Evolutionary conservation across 1,140 invertebrate genomes (phyloP), one percentile per base, ranked within the genome.

Genomic region (Meloidogyne exigua): DNA sequence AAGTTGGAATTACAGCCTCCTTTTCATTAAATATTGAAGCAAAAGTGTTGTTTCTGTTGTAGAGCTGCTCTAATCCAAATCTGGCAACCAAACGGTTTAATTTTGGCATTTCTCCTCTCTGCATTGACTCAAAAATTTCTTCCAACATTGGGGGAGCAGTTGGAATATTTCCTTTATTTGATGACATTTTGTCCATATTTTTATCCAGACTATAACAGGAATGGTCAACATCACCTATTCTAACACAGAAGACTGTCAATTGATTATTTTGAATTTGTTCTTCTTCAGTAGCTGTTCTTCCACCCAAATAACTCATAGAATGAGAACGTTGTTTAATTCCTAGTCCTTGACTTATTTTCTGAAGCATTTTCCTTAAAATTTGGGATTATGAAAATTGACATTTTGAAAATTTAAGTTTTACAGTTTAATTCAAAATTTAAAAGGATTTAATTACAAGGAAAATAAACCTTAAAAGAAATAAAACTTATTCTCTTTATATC

Each of bases 1-100:
- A 66, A 12, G 84, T 84, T 15, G 84, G 80, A 21, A 85, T 73
- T 39, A 67, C 71, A 64, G 76, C 69, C 62, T 68, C 64, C 25
- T 62, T 73, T 62, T 85, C 84, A 78, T 83, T 74, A 68, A 81
- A 28, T 44, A 78, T 78, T 28, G 74, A 42, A 25, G 79, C 75
- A 42, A 72, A 57, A 10, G 67, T 65, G 23, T 21, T 72, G 21
- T 65, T 13, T 12, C 23, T 49, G n/a, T 10, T 13, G 25, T 64
- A 23, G 23, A 23, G 28, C 21, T 57, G 49, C 21, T 18, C 13
- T 0, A 49, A 4, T 4, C 44, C 44, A 26, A 65, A 21, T 67
- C 21, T 28, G 26, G 65, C 18, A 5, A 23, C 12, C 21, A 68
- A 18, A 32, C 23, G 18, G 44, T 62, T 65, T 5, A 62, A 72